Evolutionary conservation across 2,113 vertebrate genomes (phyloP).

Genomic region (Carassius carassius): DNA sequence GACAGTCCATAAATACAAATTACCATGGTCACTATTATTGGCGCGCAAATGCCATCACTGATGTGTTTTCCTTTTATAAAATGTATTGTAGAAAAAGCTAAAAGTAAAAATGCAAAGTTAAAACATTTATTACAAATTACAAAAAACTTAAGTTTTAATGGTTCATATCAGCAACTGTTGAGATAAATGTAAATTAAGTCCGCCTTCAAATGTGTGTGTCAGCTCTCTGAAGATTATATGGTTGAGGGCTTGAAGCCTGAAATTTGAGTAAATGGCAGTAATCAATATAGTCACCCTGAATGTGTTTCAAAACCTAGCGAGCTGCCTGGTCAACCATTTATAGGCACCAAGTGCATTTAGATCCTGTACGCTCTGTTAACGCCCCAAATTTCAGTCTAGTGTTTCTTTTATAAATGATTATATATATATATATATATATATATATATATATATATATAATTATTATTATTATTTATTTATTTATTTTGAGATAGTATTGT

Average conservation of each 20-base stretch:
- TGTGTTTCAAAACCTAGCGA: background rate
- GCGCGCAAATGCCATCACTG: background rate
- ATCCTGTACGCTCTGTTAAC: too few relatives aligned
- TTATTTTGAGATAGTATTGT: too few relatives aligned
- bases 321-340: background rate
- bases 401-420: too few relatives aligned
- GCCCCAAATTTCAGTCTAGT: too few relatives aligned
- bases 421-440: too few relatives aligned
- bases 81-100: background rate
- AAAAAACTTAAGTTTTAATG: too few relatives aligned
- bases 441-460: too few relatives aligned
- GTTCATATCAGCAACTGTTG: background rate
- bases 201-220: background rate
- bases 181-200: constrained; percentile 33
- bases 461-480: too few relatives aligned
- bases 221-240: constrained; percentile 28
- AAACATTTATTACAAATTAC: too few relatives aligned
- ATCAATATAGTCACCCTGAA: background rate
- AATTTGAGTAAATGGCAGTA: too few relatives aligned
- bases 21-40: background rate
- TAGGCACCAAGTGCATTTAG: background rate
- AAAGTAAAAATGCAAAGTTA: too few relatives aligned
- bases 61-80: background rate
- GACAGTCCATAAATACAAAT: background rate
- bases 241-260: background rate